Percentiles rank a stretch among this genome's conserved stretches.
Evolutionary conservation across 2,797 vertebrate genomes (phyloP).

Genomic region (Microcaecilia unicolor): DNA sequence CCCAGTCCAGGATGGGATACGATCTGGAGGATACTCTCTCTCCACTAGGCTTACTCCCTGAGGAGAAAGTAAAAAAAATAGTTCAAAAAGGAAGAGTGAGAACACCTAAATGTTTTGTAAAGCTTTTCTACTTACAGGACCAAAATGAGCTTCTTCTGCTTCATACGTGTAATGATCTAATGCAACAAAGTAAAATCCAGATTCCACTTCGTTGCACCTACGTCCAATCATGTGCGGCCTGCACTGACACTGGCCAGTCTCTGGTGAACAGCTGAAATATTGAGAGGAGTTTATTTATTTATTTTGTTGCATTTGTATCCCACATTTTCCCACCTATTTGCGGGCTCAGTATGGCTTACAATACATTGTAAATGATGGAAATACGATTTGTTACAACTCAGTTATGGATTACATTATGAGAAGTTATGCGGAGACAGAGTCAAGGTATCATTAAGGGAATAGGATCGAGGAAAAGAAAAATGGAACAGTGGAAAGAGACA

Average conservation of each 20-base stretch:
- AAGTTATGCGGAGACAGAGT: too few species aligned
- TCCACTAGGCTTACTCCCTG: slow-evolving; percentile 76
- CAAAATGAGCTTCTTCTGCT: slow-evolving; percentile 79
- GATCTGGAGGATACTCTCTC: slow-evolving; percentile 72
- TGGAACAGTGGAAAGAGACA: too few species aligned
- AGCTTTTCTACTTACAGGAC: slow-evolving; percentile 73
- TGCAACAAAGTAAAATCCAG: slow-evolving; percentile 87
- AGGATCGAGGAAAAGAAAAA: too few species aligned
- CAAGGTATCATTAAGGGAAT: too few species aligned
- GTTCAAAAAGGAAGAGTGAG: background rate
- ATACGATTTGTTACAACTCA: too few species aligned
- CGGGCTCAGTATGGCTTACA: too few species aligned
- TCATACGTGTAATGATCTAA: slow-evolving; percentile 95
- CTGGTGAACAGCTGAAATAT: slow-evolving; percentile 70
- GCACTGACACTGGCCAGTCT: slow-evolving; percentile 81
- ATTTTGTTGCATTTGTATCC: too few species aligned
- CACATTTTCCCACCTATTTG: too few species aligned
- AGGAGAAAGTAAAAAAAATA: background rate
- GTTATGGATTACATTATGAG: too few species aligned
- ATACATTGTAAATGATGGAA: too few species aligned
- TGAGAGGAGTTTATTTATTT: too few species aligned
- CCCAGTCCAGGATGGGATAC: slow-evolving; percentile 88
- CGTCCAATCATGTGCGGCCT: slow-evolving; percentile 84
- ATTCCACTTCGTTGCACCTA: slow-evolving; percentile 83
- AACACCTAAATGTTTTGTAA: too few species aligned